Percentiles rank a stretch among this genome's conserved stretches.
phyloP scores from a whole-genome alignment of 2,797 vertebrate genomes.

The Euphonia xanthogaster region DNA sequence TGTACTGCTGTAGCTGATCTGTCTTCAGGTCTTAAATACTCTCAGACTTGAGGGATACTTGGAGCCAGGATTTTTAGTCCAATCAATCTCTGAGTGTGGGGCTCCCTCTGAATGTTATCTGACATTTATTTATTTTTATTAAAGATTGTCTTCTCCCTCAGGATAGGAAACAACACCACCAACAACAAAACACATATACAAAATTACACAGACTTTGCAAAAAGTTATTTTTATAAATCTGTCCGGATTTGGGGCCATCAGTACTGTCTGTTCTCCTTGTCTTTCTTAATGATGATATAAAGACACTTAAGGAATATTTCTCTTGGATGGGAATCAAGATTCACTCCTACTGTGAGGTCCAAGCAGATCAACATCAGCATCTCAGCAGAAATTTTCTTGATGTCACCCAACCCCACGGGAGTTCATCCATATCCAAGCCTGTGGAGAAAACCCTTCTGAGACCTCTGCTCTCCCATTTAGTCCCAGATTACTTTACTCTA shows the following conservation, averaged over 20 bases:
- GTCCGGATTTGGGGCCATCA: not conserved
- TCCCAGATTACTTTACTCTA: not conserved
- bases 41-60: slow-evolving; percentile 11
- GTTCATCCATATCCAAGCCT: not conserved
- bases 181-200: not conserved
- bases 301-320: slow-evolving; percentile 27
- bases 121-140: slow-evolving; percentile 53
- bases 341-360: not conserved
- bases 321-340: slow-evolving; percentile 19
- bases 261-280: slow-evolving; percentile 24
- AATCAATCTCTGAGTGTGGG: not conserved
- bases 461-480: not conserved
- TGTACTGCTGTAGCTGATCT: not conserved
- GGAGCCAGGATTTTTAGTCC: slow-evolving; percentile 32
- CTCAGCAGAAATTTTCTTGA: not conserved
- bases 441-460: not conserved
- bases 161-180: not conserved
- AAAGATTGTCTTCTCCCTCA: slow-evolving; percentile 30
- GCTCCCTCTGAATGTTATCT: not conserved
- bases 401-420: not conserved
- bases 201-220: slow-evolving; percentile 48
- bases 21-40: slow-evolving; percentile 30
- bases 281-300: slow-evolving; percentile 53
- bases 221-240: slow-evolving; percentile 52
- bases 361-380: not conserved